Percentiles rank a stretch among this genome's conserved stretches.
phyloP scores from a whole-genome alignment of 2,797 vertebrate species.

The Rhabdophis nuchalis region DNA sequence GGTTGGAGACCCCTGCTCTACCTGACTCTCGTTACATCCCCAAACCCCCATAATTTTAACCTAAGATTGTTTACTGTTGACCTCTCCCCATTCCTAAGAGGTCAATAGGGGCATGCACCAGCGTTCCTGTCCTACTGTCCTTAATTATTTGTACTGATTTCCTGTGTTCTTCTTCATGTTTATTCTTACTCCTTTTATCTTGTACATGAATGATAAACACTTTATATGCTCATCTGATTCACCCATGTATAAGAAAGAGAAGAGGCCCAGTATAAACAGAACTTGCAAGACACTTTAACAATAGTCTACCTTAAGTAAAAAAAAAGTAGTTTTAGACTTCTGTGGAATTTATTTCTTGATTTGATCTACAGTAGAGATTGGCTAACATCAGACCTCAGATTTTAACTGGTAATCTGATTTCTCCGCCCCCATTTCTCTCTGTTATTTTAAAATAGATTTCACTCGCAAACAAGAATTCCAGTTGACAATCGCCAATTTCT shows the following conservation, averaged over 20 bases:
- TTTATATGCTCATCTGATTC: not conserved
- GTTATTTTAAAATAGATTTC: not conserved
- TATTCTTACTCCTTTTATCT: too few relatives aligned
- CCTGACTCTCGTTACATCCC: too few relatives aligned
- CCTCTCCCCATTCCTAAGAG: too few relatives aligned
- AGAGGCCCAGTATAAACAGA: not conserved
- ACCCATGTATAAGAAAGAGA: not conserved
- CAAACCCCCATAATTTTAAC: too few relatives aligned
- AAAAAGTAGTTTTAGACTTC: not conserved
- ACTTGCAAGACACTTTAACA: not conserved
- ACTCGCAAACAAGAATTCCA: constrained; percentile 18
- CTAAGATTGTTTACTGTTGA: too few relatives aligned
- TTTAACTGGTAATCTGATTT: not conserved
- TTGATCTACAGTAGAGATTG: not conserved
- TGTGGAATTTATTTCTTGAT: not conserved
- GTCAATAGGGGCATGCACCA: too few relatives aligned
- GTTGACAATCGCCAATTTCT: constrained; percentile 24
- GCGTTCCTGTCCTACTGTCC: too few relatives aligned
- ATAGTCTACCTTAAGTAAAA: not conserved
- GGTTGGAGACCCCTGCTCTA: too few relatives aligned
- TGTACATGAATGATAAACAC: not conserved
- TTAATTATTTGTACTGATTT: too few relatives aligned
- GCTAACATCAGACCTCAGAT: not conserved
- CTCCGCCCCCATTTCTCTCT: not conserved
- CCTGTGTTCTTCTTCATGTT: too few relatives aligned